Base-by-base conservation (phyloP, 2,113 vertebrate species). In the Corythaixoides concolor region DNA sequence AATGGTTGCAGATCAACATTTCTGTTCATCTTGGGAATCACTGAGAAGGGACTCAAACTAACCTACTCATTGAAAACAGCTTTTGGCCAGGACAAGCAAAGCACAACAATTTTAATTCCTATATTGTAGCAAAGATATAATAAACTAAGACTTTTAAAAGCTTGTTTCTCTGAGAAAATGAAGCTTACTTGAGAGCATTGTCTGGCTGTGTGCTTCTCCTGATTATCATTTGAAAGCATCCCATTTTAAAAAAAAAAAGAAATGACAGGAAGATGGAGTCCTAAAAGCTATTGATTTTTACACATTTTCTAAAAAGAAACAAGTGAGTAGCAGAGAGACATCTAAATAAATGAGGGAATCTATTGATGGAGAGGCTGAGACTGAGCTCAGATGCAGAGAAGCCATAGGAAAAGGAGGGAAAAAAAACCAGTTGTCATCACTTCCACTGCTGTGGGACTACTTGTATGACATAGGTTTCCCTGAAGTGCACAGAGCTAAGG, bases 271-370 rank as follows among this genome's bases (percentile, higher is more conserved):
- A 89, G 33, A 75, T 56, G 35, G 52, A 74, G 37, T 67, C 47
- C 58, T 85, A 82, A 91, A 90, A 92, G 56, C 47, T 78, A 78
- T 92, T 87, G 76, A 74, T 86, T 87, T 64, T 84, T 72, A 62
- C 27, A 28, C 17, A 20, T 91, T 91, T 75, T 92, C 60, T 75
- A 14, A 35, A 81, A 77, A 67, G 37, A 80, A 95, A 59, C 41
- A 67, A 63, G 28, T 15, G 20, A 80, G 37, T 59, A n/a, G 33
- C 33, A 70, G 64, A 77, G 32, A 58, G 19, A 84, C 6, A 39
- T 67, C 52, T 56, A 82, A 95, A 85, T 35, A 85, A 95, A 88
- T 59, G 33, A 53, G 19, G 26, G 11, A 82, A 52, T 64, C 18
- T 72, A 9, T 45, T 41, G 20, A 78, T 53, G 49, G 66, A 87